phyloP scores from a whole-genome alignment of 2,888 invertebrate species.

The Cerastis rubricosa region DNA sequence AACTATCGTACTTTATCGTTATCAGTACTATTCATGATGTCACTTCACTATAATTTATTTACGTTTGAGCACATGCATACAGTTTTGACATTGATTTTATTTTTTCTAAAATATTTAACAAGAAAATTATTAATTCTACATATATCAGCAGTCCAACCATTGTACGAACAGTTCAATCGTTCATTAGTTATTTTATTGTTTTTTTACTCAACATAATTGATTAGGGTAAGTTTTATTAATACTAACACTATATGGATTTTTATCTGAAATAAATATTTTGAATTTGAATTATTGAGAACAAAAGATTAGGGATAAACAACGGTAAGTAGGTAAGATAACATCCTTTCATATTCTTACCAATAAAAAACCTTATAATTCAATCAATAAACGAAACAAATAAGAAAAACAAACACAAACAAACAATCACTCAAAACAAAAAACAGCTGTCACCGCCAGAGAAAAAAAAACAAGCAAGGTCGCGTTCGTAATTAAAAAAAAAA shows the following conservation, averaged over 20 bases:
- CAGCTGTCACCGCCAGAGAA: slow-evolving; percentile 35
- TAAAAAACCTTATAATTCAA: background rate
- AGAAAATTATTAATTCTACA: background rate
- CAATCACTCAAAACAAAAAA: slow-evolving; percentile 35
- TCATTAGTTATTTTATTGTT: too few species aligned
- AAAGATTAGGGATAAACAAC: too few species aligned
- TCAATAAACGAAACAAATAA: background rate
- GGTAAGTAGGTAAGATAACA: background rate
- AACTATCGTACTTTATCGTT: slow-evolving; percentile 4
- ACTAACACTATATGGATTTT: too few species aligned
- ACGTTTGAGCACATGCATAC: background rate
- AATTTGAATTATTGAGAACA: too few species aligned
- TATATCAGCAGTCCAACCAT: too few species aligned
- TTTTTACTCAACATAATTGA: too few species aligned
- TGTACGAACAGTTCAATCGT: too few species aligned
- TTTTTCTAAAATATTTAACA: background rate
- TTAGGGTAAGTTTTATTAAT: too few species aligned
- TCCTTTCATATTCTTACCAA: background rate
- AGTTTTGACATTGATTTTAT: background rate
- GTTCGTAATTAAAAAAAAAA: slow-evolving; percentile 7
- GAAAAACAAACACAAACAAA: slow-evolving; percentile 15
- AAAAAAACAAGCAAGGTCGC: slow-evolving; percentile 43
- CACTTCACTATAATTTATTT: slow-evolving; percentile 15
- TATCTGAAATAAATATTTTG: too few species aligned
- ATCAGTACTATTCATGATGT: slow-evolving; percentile 21